Evolutionary conservation across 37 sponge, comb jelly and placozoan species (phyloP).

Genomic region (Halisarca cf. caerulea): DNA sequence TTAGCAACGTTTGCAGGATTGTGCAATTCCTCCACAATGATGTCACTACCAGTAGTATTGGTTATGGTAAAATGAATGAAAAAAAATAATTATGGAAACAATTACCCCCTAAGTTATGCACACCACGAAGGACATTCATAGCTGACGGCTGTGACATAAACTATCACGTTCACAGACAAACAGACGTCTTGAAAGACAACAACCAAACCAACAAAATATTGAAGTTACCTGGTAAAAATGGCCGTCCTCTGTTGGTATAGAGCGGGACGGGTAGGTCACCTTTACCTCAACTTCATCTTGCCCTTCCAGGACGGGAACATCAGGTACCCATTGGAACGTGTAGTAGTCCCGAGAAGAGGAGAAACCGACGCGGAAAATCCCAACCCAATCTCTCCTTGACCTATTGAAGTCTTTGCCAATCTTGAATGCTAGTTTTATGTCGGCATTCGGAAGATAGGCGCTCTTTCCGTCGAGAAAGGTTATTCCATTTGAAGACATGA

Average conservation of each 20-base stretch:
- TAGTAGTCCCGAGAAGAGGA: constrained; percentile 79
- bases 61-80: too few species aligned
- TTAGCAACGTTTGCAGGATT: too few species aligned
- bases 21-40: too few species aligned
- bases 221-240: constrained; percentile 55
- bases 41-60: too few species aligned
- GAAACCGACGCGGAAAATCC: constrained; percentile 83
- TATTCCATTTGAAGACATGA: too few species aligned
- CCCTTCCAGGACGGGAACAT: background rate
- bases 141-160: constrained; percentile 24
- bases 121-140: constrained; percentile 55
- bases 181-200: background rate
- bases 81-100: too few species aligned
- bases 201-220: constrained; percentile 55
- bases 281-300: background rate
- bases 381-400: constrained; percentile 80
- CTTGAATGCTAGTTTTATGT: background rate
- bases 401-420: background rate
- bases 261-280: constrained; percentile 57
- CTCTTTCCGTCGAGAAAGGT: constrained; percentile 28
- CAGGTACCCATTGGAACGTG: constrained; percentile 85
- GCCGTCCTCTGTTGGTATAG: constrained; percentile 68
- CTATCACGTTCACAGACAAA: constrained; percentile 54
- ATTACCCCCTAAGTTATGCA: too few species aligned
- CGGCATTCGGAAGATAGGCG: constrained; percentile 49